Evolutionary conservation across 2,888 invertebrate genomes (phyloP).

Genomic region (Protonemura montana): DNA sequence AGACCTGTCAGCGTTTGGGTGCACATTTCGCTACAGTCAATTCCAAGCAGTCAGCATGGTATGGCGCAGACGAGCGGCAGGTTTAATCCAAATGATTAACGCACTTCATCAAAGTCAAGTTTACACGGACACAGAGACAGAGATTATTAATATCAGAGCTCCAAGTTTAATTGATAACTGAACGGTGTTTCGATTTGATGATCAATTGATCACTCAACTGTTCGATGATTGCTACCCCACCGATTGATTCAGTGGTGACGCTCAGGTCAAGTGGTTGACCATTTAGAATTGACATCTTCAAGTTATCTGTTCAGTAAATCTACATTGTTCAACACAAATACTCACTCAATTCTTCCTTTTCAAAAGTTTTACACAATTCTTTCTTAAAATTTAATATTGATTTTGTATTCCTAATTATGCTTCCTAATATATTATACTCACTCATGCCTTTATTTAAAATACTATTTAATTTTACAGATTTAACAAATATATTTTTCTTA

Average conservation of each 20-base stretch:
- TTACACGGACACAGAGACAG: neutral
- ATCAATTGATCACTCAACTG: conserved; percentile 19
- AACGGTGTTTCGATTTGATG: neutral
- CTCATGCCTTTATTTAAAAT: too few species aligned
- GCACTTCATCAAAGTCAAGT: neutral
- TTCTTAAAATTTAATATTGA: too few species aligned
- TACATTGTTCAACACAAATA: too few species aligned
- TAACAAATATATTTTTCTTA: too few species aligned
- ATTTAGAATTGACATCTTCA: too few species aligned
- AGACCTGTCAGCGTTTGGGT: neutral
- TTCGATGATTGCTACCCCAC: neutral
- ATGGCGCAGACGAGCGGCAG: neutral
- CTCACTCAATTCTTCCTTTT: too few species aligned
- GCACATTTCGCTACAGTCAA: neutral
- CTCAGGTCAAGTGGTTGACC: too few species aligned
- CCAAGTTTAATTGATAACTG: neutral
- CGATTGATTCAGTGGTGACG: neutral
- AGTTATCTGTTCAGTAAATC: too few species aligned
- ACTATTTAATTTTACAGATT: too few species aligned
- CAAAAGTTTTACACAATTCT: too few species aligned
- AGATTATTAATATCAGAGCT: neutral
- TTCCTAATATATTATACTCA: too few species aligned
- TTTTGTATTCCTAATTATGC: too few species aligned
- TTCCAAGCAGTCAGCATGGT: neutral
- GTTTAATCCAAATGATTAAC: neutral